Base-by-base conservation (phyloP, 2,113 vertebrate genomes). In the Colinus virginianus region DNA sequence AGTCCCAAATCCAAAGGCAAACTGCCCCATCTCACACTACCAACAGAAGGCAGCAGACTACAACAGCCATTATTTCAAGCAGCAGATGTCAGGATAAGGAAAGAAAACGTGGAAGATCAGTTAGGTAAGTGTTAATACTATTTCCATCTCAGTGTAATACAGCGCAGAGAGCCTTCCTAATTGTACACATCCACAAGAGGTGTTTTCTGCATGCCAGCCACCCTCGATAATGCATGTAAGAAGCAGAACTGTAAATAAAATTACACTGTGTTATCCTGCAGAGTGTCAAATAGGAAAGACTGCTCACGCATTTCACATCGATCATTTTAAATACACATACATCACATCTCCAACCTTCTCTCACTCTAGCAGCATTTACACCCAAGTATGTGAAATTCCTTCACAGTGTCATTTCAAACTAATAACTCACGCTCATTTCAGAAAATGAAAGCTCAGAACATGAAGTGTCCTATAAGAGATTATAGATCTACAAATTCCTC, bases 231-330 rank as follows among this genome's bases (percentile, higher is more conserved):
- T 30, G 61, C 28, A 42, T 0, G 1, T 42, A 81, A 43, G n/a
- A 63, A 64, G 70, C 14, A 4, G 45, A 92, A 84, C 77, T 70
- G 83, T 90, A 91, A 94, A 90, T 87, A 59, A 78, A 77, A 92
- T 74, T 59, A 81, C 69, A 78, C 48, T 23, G 7, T 10, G 20
- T 69, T 90, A 36, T 30, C 83, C 70, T 90, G 83, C 51, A 26
- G 61, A 80, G 83, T 61, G 43, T 56, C 78, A 81, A 64, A 90
- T 9, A 74, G 69, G 48, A 56, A 74, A 61, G 70, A 45, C 58
- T 84, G 70, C 40, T 91, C 83, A 70, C 56, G 86, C 79, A 78
- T 70, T 90, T 90, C 32, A 56, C 55, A 69, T 51, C 80, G 74
- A 45, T 49, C 40, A 66, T 45, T 72, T 71, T 59, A 87, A 84